Evolutionary conservation across 2,888 invertebrate genomes (phyloP), one percentile per base, ranked within the genome.

Genomic region (Charanyca ferruginea): DNA sequence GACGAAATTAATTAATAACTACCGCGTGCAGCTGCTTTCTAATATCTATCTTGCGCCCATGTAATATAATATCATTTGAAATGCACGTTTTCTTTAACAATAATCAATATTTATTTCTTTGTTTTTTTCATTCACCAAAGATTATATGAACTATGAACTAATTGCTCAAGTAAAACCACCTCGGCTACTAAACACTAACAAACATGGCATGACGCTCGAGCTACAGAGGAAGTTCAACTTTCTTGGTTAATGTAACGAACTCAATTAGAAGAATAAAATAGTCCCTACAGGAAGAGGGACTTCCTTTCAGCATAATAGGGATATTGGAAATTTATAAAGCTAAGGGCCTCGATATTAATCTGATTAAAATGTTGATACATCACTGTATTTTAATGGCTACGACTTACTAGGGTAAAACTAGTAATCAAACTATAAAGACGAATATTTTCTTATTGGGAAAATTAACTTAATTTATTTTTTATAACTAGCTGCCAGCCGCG

Each of bases 241-340:
- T 38, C 59, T 57, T 64, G 22, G 77, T 63, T 22, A 13, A 47
- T 20, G 54, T 55, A 71, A 59, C 42, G 11, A 70, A 71, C 25
- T 70, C 65, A 70, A 71, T 77, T 64, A 73, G 18, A 64, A 60
- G 55, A 70, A 73, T 64, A 71, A 70, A 47, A 57, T 59, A 54
- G 7, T 11, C 6, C 38, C 38, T 16, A 38, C n/a, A 58, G 63
- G 63, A 70, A 69, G 57, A 32, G 47, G 20, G 5, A 58, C 32
- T 54, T 63, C 53, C 63, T 54, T 47, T 63, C 28, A 45, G 9
- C n/a, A 18, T 54, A 54, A 63, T 52, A 47, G 52, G 71, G 63
- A 69, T 35, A 62, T 69, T 58, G 48, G 48, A 52, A 60, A 63
- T 69, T 54, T 69, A 45, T 45, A 22, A 42, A 9, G 13, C 45